Evolutionary conservation across 2,113 vertebrate genomes (phyloP), one percentile per base, ranked within the genome.

Genomic region (Genyomyrus donnyi): DNA sequence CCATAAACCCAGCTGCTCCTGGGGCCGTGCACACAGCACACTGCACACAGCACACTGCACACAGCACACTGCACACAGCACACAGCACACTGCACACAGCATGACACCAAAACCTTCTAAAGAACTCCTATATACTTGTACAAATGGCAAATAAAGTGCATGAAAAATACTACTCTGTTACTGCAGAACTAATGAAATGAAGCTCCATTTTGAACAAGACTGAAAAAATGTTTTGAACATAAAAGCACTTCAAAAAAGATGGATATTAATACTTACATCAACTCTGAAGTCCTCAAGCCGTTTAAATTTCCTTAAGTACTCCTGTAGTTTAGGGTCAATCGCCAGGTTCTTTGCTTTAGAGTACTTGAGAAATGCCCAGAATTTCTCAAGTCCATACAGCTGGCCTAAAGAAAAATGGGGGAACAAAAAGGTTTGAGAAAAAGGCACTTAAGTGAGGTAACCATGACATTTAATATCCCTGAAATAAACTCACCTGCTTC

Each of bases 301-400:
- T 94, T 96, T 98, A 94, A 98, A 99, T 92, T 97, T 96, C 91
- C 93, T 95, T 84, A 99, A 97, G 91, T 98, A 97, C 91, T 97
- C 96, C 90, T 98, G 96, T 92, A 99, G 96, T 92, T 97, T 96
- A 5, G 97, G 96, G 87, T 99, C 97, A 31, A 99, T 90, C 52
- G 94, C 91, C 90, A 96, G 95, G 91, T 95, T 97, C 93, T 97
- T 98, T 27, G 96, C 94, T 91, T 95, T 94, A 39, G 98, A 97
- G 90, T 99, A 99, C 91, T 99, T 99, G 89, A 99, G 92, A 89
- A 98, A 99, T 92, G 98, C 98, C 98, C 98, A 99, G 93, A 99
- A 99, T 94, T 99, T 99, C 95, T 99, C 98, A 93, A 99, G 95
- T 89, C 98, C 98, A 9, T 99, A 99, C 0, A 99, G 95, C 91